Evolutionary conservation across 2,888 invertebrate genomes (phyloP).

Genomic region (Alviniconcha strummeri): DNA sequence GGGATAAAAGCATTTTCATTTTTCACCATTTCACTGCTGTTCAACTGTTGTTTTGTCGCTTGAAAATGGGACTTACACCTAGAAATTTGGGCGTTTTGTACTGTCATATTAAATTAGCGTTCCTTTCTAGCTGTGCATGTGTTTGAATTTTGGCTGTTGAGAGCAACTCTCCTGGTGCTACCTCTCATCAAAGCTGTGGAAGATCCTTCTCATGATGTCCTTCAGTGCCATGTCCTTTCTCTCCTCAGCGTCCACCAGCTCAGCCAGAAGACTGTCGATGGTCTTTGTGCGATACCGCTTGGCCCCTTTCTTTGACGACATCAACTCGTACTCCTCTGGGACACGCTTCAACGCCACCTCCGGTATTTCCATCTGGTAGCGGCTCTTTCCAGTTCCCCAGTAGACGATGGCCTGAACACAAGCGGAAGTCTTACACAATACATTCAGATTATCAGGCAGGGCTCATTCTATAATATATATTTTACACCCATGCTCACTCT

Average conservation of each 20-base stretch:
- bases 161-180: slow-evolving; percentile 39
- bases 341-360: slow-evolving; percentile 81
- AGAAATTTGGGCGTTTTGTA: too few species aligned
- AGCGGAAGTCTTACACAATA: neutral
- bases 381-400: slow-evolving; percentile 89
- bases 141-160: too few species aligned
- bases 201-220: slow-evolving; percentile 75
- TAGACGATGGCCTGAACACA: slow-evolving; percentile 78
- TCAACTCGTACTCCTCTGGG: slow-evolving; percentile 84
- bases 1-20: too few species aligned
- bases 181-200: slow-evolving; percentile 75
- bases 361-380: slow-evolving; percentile 94
- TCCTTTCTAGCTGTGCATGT: too few species aligned
- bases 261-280: slow-evolving; percentile 84
- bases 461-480: too few species aligned
- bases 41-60: too few species aligned
- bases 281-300: slow-evolving; percentile 83
- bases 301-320: slow-evolving; percentile 84
- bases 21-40: too few species aligned
- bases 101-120: too few species aligned
- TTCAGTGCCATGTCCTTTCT: slow-evolving; percentile 81
- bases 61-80: too few species aligned
- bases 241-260: slow-evolving; percentile 88
- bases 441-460: neutral
- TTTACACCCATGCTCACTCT: too few species aligned